phyloP scores from a whole-genome alignment of 2,888 invertebrate genomes.

The Heliothis peltigera region DNA sequence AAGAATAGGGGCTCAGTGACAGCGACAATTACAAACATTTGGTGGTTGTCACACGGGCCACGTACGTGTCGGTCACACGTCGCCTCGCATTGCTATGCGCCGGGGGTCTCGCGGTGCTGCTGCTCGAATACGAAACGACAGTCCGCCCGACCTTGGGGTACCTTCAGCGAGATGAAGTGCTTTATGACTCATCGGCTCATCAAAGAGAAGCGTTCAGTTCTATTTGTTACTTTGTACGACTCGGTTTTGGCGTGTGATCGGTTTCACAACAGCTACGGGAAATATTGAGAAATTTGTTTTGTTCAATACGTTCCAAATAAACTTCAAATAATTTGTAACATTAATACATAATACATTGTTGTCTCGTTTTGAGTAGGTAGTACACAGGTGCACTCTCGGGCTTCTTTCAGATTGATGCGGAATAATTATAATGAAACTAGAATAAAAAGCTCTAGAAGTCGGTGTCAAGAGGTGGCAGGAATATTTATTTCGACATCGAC shows the following conservation, averaged over 20 bases:
- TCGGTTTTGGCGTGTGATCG: conserved; percentile 46
- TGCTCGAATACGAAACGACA: conserved; percentile 58
- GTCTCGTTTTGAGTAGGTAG: conserved; percentile 4
- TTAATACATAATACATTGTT: conserved; percentile 53
- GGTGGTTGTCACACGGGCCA: conserved; percentile 52
- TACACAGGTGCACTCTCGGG: too few relatives aligned
- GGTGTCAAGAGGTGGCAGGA: too few relatives aligned
- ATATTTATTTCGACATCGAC: too few relatives aligned
- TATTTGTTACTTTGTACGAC: conserved; percentile 61
- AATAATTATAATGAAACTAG: too few relatives aligned
- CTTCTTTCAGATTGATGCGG: too few relatives aligned
- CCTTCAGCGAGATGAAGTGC: conserved; percentile 37
- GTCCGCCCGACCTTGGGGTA: conserved; percentile 68
- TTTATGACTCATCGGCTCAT: conserved; percentile 45
- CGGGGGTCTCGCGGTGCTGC: conserved; percentile 34
- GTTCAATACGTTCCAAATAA: conserved; percentile 54
- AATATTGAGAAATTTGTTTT: conserved; percentile 56
- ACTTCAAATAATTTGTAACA: conserved; percentile 59
- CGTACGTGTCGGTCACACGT: conserved; percentile 54
- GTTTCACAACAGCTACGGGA: conserved; percentile 60
- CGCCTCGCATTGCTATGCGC: conserved; percentile 68
- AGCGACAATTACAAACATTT: conserved; percentile 41
- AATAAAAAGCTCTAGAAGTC: too few relatives aligned
- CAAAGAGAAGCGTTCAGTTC: conserved; percentile 50
- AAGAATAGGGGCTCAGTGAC: conserved; percentile 54